These are phyloP conservation scores for Drosophila paulistorum DNA, from an alignment of 1,140 invertebrate genomes.

Conservation along the genomic window DNA sequence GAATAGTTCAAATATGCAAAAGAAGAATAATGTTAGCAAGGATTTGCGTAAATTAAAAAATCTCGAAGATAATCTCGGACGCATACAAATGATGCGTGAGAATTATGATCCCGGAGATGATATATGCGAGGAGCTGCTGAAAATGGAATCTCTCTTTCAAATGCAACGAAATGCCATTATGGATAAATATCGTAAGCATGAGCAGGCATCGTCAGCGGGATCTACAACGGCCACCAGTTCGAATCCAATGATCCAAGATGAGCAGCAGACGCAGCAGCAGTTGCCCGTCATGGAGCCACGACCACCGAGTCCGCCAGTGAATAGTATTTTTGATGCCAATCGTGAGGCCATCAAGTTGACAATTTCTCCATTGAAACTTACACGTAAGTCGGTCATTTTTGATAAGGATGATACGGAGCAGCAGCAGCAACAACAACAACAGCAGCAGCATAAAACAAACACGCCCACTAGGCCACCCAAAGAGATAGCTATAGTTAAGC, in stretches of 20 bases:
- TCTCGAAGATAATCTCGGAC: slow-evolving; percentile 70
- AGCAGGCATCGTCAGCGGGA: slow-evolving; percentile 38
- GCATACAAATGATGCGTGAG: slow-evolving; percentile 80
- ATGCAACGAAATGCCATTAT: slow-evolving; percentile 76
- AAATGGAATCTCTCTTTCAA: slow-evolving; percentile 77
- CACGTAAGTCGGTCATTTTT: slow-evolving; percentile 70
- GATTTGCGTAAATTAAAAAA: slow-evolving; percentile 74
- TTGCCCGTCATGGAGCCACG: background rate
- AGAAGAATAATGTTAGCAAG: slow-evolving; percentile 67
- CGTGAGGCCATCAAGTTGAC: slow-evolving; percentile 77
- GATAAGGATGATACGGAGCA: slow-evolving; percentile 60
- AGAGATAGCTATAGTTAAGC: slow-evolving; percentile 78
- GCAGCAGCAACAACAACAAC: slow-evolving; percentile 19
- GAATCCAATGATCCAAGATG: background rate
- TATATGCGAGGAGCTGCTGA: slow-evolving; percentile 71
- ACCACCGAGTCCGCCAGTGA: slow-evolving; percentile 44
- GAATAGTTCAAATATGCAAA: slow-evolving; percentile 32
- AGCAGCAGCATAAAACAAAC: background rate
- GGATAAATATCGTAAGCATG: slow-evolving; percentile 71
- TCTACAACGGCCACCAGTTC: background rate
- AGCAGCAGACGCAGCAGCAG: background rate
- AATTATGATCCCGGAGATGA: slow-evolving; percentile 77
- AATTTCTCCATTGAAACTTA: slow-evolving; percentile 70
- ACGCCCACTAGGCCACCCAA: slow-evolving; percentile 36
- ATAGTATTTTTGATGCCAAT: slow-evolving; percentile 77